Evolutionary conservation across 2,888 invertebrate genomes (phyloP).

Genomic region (Ypsolopha sequella): DNA sequence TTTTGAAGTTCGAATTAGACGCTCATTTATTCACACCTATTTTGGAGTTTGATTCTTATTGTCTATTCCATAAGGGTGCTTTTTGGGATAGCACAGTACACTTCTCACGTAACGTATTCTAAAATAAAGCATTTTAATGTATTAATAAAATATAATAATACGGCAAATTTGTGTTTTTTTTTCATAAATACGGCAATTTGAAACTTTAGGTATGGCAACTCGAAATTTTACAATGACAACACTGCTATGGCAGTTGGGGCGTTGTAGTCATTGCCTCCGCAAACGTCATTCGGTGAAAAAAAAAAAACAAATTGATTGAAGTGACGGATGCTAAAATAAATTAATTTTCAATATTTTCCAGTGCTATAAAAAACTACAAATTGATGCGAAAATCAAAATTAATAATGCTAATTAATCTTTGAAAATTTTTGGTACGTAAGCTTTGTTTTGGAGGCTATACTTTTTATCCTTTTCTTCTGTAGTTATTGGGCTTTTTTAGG

Average conservation of each 20-base stretch:
- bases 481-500: conserved; percentile 32
- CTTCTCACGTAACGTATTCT: no score
- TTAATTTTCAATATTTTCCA: conserved; percentile 2
- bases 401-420: conserved; percentile 10
- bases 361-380: neutral
- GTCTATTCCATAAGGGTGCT: no score
- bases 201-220: no score
- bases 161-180: no score
- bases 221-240: no score
- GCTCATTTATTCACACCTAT: no score
- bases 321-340: conserved; percentile 14
- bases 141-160: no score
- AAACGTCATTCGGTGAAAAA: neutral
- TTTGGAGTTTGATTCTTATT: no score
- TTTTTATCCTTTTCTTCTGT: conserved; percentile 23
- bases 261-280: neutral
- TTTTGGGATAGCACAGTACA: no score
- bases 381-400: neutral
- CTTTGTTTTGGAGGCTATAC: conserved; percentile 16
- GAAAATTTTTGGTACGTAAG: conserved; percentile 30
- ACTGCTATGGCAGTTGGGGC: neutral
- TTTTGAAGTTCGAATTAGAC: no score
- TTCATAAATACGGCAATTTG: no score
- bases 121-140: no score
- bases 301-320: neutral